phyloP scores from a whole-genome alignment of 2,797 vertebrate species.

The Pachyuromys duprasi region DNA sequence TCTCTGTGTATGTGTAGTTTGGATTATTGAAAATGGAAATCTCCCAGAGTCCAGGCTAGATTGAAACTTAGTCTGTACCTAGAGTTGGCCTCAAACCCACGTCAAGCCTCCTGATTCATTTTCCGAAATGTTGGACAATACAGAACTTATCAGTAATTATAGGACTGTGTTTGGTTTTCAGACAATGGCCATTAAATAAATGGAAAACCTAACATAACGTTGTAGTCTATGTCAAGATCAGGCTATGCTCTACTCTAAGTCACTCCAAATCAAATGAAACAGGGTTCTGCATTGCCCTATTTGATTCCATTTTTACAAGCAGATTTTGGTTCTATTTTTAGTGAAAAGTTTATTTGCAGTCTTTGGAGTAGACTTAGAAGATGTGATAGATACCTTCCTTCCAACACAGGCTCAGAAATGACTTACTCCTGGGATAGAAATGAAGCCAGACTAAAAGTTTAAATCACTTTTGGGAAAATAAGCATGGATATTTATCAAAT shows the following conservation, averaged over 20 bases:
- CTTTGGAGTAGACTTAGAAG: neutral
- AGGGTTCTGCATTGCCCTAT: neutral
- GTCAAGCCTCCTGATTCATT: too few species aligned
- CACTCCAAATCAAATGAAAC: neutral
- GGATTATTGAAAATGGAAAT: neutral
- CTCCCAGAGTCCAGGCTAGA: neutral
- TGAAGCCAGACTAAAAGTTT: neutral
- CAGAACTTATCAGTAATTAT: neutral
- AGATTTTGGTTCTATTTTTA: neutral
- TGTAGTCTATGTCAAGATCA: neutral
- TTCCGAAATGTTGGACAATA: neutral
- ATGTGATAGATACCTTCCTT: neutral
- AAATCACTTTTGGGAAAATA: neutral
- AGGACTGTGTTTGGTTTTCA: neutral
- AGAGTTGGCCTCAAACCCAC: neutral
- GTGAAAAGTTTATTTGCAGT: too few species aligned
- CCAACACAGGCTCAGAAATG: neutral
- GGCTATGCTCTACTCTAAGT: neutral
- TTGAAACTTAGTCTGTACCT: neutral
- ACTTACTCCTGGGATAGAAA: neutral
- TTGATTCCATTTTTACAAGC: neutral
- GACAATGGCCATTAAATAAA: neutral
- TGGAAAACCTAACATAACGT: neutral
- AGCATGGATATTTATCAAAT: neutral
- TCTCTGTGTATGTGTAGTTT: neutral